These are phyloP conservation scores for Botia almorhae DNA, from an alignment of 2,797 vertebrate genomes.

Conservation along the genomic window DNA sequence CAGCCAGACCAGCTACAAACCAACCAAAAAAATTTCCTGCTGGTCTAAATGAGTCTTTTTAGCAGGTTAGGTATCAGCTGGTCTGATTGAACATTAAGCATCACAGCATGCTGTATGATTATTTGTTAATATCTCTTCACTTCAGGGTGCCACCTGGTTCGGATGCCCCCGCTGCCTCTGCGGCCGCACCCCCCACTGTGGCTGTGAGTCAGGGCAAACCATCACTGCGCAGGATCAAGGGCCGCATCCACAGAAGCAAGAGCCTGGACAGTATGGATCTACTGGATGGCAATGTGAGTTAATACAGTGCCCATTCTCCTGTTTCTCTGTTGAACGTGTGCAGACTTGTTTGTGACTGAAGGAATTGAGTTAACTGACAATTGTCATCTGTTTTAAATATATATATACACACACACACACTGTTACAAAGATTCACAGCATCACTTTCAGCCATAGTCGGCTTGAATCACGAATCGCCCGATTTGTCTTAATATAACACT, in stretches of 20 bases:
- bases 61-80: conserved; percentile 1
- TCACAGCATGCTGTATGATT: conserved; percentile 28
- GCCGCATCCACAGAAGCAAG: conserved; percentile 93
- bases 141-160: conserved; percentile 90
- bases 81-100: conserved; percentile 8
- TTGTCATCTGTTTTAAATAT: not conserved
- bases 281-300: conserved; percentile 90
- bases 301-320: not conserved
- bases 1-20: not conserved
- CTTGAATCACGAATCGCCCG: not conserved
- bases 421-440: not conserved
- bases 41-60: not conserved
- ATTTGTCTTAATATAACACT: not conserved
- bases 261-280: conserved; percentile 93
- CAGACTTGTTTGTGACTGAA: not conserved
- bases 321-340: not conserved
- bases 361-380: not conserved
- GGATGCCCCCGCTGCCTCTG: conserved; percentile 83
- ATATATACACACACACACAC: too few relatives aligned
- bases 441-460: not conserved
- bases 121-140: conserved; percentile 33
- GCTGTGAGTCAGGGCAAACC: conserved; percentile 89
- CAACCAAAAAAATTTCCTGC: not conserved
- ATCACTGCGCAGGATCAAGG: conserved; percentile 93
- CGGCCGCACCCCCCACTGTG: conserved; percentile 37